Conservation (phyloP, 1,140 invertebrate species). For the Drosophila azteca region DNA sequence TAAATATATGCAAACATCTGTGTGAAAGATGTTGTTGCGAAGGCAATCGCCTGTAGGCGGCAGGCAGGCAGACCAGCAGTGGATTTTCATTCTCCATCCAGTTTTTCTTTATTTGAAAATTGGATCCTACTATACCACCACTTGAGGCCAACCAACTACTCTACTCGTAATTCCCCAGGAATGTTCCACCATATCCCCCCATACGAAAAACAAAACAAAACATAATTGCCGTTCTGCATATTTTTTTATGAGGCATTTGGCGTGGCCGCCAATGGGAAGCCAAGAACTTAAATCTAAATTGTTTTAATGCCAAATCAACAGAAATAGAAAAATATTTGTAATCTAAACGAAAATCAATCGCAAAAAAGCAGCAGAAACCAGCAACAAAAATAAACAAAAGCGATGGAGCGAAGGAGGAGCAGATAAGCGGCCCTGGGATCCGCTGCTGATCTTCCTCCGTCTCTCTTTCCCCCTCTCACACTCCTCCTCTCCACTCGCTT, state of each 20-base stretch:
- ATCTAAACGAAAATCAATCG: constrained; percentile 51
- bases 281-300: constrained; percentile 4
- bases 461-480: background rate
- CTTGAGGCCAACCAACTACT: too few species aligned
- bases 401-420: constrained; percentile 12
- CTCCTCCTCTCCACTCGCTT: too few species aligned
- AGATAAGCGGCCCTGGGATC: constrained; percentile 35
- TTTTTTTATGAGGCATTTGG: constrained; percentile 1
- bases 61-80: too few species aligned
- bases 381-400: constrained; percentile 29
- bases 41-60: background rate
- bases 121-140: too few species aligned
- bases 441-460: background rate
- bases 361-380: constrained; percentile 24
- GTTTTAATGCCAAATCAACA: constrained; percentile 57
- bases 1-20: constrained; percentile 24
- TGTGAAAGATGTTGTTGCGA: constrained; percentile 26
- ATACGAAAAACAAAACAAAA: background rate
- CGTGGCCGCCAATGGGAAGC: constrained; percentile 36
- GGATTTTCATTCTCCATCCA: too few species aligned
- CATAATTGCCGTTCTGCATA: too few species aligned
- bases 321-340: constrained; percentile 45
- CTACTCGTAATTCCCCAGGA: too few species aligned
- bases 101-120: too few species aligned
- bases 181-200: too few species aligned